Evolutionary conservation across 1,140 invertebrate species (phyloP).

Genomic region (Drosophila neocordata): DNA sequence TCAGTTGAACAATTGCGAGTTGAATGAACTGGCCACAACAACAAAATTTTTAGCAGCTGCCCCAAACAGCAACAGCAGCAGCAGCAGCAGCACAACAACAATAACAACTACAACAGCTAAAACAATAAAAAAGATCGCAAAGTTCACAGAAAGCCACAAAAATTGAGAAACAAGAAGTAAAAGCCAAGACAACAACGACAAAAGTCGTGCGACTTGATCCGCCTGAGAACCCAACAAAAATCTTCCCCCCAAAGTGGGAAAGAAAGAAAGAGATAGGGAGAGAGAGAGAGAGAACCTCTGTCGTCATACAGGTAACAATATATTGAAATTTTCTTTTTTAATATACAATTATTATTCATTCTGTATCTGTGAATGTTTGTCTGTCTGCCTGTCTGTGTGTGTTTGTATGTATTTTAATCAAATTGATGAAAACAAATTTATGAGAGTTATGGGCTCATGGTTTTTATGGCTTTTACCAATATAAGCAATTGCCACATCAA

Average conservation of each 20-base stretch:
- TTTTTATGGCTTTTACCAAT: conserved; percentile 8
- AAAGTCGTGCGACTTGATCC: conserved; percentile 21
- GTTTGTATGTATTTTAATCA: background rate
- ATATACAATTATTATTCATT: conserved; percentile 31
- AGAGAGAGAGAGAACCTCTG: background rate
- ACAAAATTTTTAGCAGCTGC: conserved; percentile 20
- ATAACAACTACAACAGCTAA: conserved; percentile 20
- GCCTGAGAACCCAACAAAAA: conserved; percentile 1
- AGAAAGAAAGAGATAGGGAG: too few species aligned
- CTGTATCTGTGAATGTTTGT: background rate
- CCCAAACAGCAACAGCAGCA: conserved; percentile 19
- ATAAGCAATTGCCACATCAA: conserved; percentile 23
- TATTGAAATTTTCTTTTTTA: background rate
- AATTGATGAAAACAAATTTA: conserved; percentile 41
- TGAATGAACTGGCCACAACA: conserved; percentile 58
- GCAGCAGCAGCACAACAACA: conserved; percentile 27
- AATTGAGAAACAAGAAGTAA: conserved; percentile 16
- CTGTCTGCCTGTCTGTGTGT: background rate
- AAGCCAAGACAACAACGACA: conserved; percentile 17
- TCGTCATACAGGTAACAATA: conserved; percentile 1
- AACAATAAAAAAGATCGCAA: conserved; percentile 21
- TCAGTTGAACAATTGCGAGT: conserved; percentile 50
- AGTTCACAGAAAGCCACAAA: conserved; percentile 23
- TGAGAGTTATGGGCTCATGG: background rate
- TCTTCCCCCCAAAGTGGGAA: too few species aligned